phyloP scores from a whole-genome alignment of 2,113 vertebrate species.

The Callospermophilus lateralis region DNA sequence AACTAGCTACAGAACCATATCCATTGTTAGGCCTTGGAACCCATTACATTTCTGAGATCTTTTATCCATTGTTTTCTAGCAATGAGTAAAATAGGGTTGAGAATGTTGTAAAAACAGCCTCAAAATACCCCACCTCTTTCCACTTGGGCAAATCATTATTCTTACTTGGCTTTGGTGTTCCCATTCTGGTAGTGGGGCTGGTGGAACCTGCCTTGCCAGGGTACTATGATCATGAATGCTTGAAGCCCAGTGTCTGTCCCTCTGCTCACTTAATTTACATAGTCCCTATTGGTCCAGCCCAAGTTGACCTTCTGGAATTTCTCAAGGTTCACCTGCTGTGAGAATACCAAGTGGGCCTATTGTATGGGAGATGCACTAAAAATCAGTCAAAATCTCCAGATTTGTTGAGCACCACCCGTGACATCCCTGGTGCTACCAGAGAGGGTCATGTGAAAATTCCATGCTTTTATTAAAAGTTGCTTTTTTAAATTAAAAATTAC shows the following conservation, averaged over 20 bases:
- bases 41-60: neutral
- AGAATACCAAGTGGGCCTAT: no score
- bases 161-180: neutral
- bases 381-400: no score
- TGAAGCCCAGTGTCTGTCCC: neutral
- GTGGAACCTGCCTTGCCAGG: neutral
- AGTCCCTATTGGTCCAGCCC: neutral
- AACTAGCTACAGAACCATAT: neutral
- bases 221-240: neutral
- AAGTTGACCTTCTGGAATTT: neutral
- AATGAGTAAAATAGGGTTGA: neutral
- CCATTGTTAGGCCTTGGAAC: neutral
- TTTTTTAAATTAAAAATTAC: neutral
- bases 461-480: conserved; percentile 4
- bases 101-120: neutral
- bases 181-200: neutral
- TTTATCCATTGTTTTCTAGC: neutral
- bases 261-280: neutral
- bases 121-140: neutral
- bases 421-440: no score
- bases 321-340: no score
- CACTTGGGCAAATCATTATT: neutral
- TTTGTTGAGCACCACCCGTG: no score
- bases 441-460: neutral
- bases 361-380: no score